Evolutionary conservation across 2,797 vertebrate species (phyloP), one percentile per base, ranked within the genome.

Genomic region (Distichodus sexfasciatus): DNA sequence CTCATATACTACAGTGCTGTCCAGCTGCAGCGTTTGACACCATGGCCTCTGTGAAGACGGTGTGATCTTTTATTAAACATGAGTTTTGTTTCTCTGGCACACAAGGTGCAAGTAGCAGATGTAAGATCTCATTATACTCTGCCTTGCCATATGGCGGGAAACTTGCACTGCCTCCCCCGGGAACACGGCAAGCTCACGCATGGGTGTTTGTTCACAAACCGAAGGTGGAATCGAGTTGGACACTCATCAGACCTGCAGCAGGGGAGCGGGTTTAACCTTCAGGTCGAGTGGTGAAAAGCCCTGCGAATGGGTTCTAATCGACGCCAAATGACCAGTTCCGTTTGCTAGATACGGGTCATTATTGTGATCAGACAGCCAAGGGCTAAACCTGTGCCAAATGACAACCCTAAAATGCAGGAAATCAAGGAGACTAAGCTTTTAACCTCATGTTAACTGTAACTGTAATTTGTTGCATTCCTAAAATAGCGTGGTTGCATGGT

Each of bases 131-230:
- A 85, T 88, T 87, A 87, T 80, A 57, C 46, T 76, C 77, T 74
- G 72, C 77, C 55, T 81, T 76, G 83, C 87, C 87, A 87, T 90
- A 89, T 89, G 89, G 84, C 77, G 41, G 54, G 43, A 21, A 57
- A 76, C 70, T 66, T 77, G 61, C 78, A 80, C 70, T 67, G 64
- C n/a, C n/a, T 66, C 71, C 76, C 61, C 48, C 31, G 64, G 58
- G 67, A 79, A 70, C 73, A n/a, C 3, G 4, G 48, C 51, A 57
- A 66, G 50, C 76, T 57, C 51, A 64, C 47, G 24, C 33, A 74
- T 54, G 29, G 21, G 55, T 74, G 81, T 80, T 72, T 76, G 60
- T 85, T 84, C 78, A 76, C 71, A 54, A 66, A 24, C 19, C 76
- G 76, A 79, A 81, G 74, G 75, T 80, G 77, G 60, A 76, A 79